Conservation (phyloP, 2,888 invertebrate species). For the Pyrrhopygopsis socrates region DNA sequence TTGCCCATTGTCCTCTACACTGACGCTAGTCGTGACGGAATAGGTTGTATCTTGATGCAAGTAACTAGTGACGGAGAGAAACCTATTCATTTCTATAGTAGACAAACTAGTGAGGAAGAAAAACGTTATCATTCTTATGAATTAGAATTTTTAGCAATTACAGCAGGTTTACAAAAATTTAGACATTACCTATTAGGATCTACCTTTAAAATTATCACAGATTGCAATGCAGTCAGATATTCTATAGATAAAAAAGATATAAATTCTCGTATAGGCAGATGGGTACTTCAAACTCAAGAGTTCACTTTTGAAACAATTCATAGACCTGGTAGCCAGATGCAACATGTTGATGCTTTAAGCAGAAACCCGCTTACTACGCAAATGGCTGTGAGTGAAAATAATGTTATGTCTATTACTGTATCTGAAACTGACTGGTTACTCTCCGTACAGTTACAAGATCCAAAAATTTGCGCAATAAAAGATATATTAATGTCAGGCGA, state of each 20-base stretch:
- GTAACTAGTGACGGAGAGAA: slow-evolving; percentile 14
- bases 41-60: slow-evolving; percentile 1
- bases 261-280: slow-evolving; percentile 86
- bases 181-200: slow-evolving; percentile 43
- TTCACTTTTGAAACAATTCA: slow-evolving; percentile 85
- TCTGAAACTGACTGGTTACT: slow-evolving; percentile 72
- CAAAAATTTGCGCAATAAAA: slow-evolving; percentile 25
- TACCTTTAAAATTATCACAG: slow-evolving; percentile 54
- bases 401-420: slow-evolving; percentile 45
- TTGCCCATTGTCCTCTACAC: slow-evolving; percentile 10
- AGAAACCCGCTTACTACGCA: slow-evolving; percentile 47
- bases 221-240: slow-evolving; percentile 53
- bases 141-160: slow-evolving; percentile 39
- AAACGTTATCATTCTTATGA: slow-evolving; percentile 47
- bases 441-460: slow-evolving; percentile 67
- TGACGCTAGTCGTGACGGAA: slow-evolving; percentile 25
- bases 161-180: slow-evolving; percentile 53
- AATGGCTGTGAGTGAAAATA: too few relatives aligned
- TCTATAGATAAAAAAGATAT: slow-evolving; percentile 77
- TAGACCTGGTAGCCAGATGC: slow-evolving; percentile 74
- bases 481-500: slow-evolving; percentile 50
- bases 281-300: slow-evolving; percentile 87
- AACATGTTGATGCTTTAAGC: slow-evolving; percentile 73
- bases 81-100: slow-evolving; percentile 27
- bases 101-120: slow-evolving; percentile 36